These are phyloP conservation scores for Cinara cedri DNA, from an alignment of 2,888 invertebrate genomes.

Conservation along the genomic window DNA sequence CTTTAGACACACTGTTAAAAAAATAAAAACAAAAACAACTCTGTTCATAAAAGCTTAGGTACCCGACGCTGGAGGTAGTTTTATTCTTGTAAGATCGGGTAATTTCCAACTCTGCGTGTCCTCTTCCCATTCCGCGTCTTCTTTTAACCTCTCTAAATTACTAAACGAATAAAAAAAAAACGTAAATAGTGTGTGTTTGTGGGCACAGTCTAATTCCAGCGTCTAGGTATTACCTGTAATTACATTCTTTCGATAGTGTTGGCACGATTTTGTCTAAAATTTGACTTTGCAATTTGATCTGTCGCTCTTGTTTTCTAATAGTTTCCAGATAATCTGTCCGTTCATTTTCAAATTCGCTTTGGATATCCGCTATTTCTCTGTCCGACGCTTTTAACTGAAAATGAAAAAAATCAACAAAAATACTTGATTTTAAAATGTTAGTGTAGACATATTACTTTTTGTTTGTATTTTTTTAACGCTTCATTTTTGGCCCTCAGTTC, in stretches of 20 bases:
- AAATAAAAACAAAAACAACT: neutral
- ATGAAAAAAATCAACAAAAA: neutral
- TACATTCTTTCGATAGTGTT: conserved; percentile 74
- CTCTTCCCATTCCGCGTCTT: conserved; percentile 76
- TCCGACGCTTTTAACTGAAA: conserved; percentile 70
- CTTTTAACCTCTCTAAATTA: conserved; percentile 74
- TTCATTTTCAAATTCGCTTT: conserved; percentile 81
- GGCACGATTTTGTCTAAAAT: conserved; percentile 73
- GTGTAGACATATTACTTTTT: conserved; percentile 65
- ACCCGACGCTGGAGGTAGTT: conserved; percentile 71
- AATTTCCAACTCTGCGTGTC: conserved; percentile 74
- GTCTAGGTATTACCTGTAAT: conserved; percentile 68
- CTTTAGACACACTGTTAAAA: neutral
- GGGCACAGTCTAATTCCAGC: neutral
- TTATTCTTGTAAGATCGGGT: conserved; percentile 73
- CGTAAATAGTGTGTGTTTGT: neutral
- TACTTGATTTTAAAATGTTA: too few species aligned
- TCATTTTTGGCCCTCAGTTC: conserved; percentile 77
- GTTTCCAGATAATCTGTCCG: conserved; percentile 83
- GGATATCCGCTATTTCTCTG: conserved; percentile 76
- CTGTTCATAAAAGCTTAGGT: neutral
- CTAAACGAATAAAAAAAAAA: conserved; percentile 62
- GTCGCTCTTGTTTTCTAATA: conserved; percentile 75
- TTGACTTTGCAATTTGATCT: conserved; percentile 72
- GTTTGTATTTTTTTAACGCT: conserved; percentile 70